A percentile compares a stretch with the other conserved stretches of the same genome.
phyloP scores from a whole-genome alignment of 53 echinoderm and acorn worm genomes.

The Antedon mediterranea region DNA sequence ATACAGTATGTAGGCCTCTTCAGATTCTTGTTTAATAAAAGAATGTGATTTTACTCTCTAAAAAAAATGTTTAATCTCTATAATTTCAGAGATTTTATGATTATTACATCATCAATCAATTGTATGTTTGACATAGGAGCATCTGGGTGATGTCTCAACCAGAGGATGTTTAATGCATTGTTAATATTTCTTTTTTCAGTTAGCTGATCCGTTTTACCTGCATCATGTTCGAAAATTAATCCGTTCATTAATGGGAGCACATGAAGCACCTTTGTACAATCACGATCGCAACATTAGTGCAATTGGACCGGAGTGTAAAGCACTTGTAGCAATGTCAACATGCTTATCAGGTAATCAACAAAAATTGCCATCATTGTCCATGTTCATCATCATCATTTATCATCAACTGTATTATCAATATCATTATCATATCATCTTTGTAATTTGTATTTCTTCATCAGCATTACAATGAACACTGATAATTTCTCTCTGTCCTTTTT shows the following conservation, averaged over 20 bases:
- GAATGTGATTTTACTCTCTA: too few relatives aligned
- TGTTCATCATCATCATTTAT: too few relatives aligned
- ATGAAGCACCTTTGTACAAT: conserved; percentile 36
- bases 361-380: too few relatives aligned
- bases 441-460: background rate
- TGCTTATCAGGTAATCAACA: conserved; percentile 35
- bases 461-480: background rate
- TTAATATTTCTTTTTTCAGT: background rate
- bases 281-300: conserved; percentile 20
- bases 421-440: background rate
- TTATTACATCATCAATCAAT: too few relatives aligned
- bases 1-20: too few relatives aligned
- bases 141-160: too few relatives aligned
- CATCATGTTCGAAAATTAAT: conserved; percentile 13
- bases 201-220: background rate
- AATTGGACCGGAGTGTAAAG: conserved; percentile 22
- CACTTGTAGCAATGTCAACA: conserved; percentile 39
- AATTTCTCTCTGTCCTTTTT: background rate
- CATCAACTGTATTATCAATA: too few relatives aligned
- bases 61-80: too few relatives aligned
- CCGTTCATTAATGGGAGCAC: conserved; percentile 33
- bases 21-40: too few relatives aligned
- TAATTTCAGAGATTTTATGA: too few relatives aligned
- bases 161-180: too few relatives aligned
- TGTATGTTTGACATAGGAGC: too few relatives aligned